These are phyloP conservation scores for Cotesia chilonis DNA, from an alignment of 1,140 invertebrate species.

Conservation along the genomic window DNA sequence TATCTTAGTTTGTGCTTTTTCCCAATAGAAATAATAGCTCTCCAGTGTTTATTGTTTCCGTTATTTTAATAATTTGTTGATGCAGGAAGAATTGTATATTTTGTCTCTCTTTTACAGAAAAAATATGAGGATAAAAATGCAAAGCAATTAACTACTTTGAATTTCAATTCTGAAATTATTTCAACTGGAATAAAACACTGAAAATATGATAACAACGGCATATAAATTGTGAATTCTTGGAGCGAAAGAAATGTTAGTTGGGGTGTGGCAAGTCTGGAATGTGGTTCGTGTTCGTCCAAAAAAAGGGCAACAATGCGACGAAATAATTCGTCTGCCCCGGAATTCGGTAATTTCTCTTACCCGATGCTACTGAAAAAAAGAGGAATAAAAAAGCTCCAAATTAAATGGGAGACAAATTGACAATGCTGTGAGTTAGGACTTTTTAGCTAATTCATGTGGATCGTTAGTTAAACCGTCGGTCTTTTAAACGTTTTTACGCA, in stretches of 20 bases:
- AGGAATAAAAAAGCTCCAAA: conserved; percentile 17
- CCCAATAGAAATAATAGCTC: no score
- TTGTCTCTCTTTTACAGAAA: neutral
- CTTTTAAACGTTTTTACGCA: conserved; percentile 2
- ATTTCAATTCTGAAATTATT: conserved; percentile 4
- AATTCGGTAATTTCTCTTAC: conserved; percentile 35
- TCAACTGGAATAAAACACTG: neutral
- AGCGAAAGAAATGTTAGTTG: conserved; percentile 25
- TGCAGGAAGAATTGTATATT: neutral
- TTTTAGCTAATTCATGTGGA: neutral
- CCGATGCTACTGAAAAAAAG: neutral
- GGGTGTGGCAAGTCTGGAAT: conserved; percentile 21
- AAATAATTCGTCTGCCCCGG: conserved; percentile 37
- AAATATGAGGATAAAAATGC: neutral
- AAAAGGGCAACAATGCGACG: conserved; percentile 30
- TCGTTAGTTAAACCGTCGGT: conserved; percentile 2
- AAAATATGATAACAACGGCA: conserved; percentile 18
- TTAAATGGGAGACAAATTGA: conserved; percentile 26
- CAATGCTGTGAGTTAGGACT: neutral
- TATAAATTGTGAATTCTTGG: conserved; percentile 17
- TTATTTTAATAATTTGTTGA: neutral
- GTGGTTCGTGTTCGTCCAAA: conserved; percentile 12
- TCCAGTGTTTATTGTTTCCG: no score
- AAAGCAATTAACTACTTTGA: neutral
- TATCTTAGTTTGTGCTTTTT: conserved; percentile 9